Evolutionary conservation across 2,113 vertebrate species (phyloP), one percentile per base, ranked within the genome.

Genomic region (Bubo bubo): DNA sequence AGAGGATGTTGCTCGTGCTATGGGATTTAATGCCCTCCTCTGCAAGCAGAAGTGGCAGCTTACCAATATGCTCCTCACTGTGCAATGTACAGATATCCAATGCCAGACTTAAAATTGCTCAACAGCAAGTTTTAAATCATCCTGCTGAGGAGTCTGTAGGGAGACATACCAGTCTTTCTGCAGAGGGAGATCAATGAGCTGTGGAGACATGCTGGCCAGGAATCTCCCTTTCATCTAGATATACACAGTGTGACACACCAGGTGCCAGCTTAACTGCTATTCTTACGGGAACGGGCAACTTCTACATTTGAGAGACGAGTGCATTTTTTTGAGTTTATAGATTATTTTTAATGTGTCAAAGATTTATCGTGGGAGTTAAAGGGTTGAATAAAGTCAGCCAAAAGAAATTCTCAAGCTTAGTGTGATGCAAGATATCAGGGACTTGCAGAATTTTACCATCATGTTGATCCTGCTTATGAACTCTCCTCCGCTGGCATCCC

Each of bases 101-200:
- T 97, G 96, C 86, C 96, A 96, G 94, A 97, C 95, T 97, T 97
- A 86, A 96, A 96, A 96, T 80, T 97, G 97, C 95, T 98, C 93
- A 88, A 97, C 96, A 96, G 97, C 97, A 97, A 97, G 97, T 97
- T 97, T 97, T 98, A 98, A 98, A 98, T 98, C 98, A 97, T 97
- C 93, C 79, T 93, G 93, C 92, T 20, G 64, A 97, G 91, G 87
- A 97, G 91, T 98, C 94, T 97, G 96, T 92, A 95, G 96, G 98
- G 97, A 98, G 96, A 97, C 97, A 98, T 95, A 97, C 84, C 96
- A 94, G 96, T 95, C 97, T 97, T 97, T 97, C 95, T 97, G 92
- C 95, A 98, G 96, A 94, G 95, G 71, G 96, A 97, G 97, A 98
- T 98, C 98, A 97, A 98, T 98, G 98, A 97, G 82, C 97, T 95